A percentile compares a stretch with the other conserved stretches of the same genome.
Conservation (phyloP, 2,113 vertebrate species). For the Paradisaea rubra region DNA sequence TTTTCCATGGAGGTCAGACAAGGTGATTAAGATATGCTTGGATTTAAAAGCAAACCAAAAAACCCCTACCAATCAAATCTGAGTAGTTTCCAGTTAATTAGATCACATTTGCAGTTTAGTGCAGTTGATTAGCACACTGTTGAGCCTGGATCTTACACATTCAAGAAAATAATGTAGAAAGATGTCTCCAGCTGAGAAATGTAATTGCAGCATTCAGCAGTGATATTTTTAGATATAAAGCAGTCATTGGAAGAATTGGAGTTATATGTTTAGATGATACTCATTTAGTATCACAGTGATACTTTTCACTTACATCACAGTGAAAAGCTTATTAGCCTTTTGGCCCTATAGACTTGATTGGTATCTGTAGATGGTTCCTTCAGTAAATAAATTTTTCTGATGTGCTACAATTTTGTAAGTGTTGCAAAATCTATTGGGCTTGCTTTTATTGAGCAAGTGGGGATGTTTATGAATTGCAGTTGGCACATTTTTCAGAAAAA, state of each 20-base stretch:
- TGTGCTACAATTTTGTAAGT: background rate
- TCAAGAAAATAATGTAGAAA: slow-evolving; percentile 23
- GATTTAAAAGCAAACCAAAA: background rate
- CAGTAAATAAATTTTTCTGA: background rate
- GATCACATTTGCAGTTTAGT: background rate
- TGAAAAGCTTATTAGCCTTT: background rate
- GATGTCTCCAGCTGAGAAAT: slow-evolving; percentile 39
- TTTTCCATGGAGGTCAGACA: background rate
- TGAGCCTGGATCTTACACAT: background rate
- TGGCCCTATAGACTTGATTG: background rate
- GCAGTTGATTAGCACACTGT: background rate
- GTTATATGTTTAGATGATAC: background rate
- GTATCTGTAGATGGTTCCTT: background rate
- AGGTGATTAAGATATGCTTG: background rate
- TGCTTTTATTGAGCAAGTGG: background rate
- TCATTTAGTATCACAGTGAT: background rate
- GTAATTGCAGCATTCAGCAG: slow-evolving; percentile 35
- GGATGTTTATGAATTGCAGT: background rate
- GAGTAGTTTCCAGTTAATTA: slow-evolving; percentile 33
- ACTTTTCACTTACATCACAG: background rate
- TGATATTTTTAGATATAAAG: slow-evolving; percentile 53
- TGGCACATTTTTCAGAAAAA: background rate
- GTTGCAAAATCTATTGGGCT: background rate
- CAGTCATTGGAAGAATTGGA: slow-evolving; percentile 11
- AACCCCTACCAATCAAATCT: background rate